These are phyloP conservation scores for Siphamia tubifer DNA, from an alignment of 2,113 vertebrate genomes.

Conservation along the genomic window DNA sequence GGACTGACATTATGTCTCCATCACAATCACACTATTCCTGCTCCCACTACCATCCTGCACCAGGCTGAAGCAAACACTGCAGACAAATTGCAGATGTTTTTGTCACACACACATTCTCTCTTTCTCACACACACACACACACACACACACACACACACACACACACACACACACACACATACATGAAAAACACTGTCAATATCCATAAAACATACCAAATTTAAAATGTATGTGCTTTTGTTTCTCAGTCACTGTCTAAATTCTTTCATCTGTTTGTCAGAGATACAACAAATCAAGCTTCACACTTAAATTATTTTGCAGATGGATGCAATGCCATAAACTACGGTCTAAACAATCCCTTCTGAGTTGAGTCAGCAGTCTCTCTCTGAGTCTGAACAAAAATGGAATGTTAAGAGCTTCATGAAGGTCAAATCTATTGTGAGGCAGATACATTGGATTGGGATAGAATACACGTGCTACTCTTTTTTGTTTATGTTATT, in stretches of 20 bases:
- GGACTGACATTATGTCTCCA: conserved; percentile 28
- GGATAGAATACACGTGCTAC: neutral
- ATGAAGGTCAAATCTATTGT: conserved; percentile 27
- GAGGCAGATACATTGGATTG: conserved; percentile 14
- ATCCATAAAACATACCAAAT: neutral
- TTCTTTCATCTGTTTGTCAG: neutral
- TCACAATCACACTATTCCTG: conserved; percentile 8
- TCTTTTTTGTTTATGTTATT: too few species aligned
- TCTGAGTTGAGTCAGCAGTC: conserved; percentile 45
- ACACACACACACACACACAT: neutral
- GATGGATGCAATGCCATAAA: conserved; percentile 8
- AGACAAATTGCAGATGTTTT: conserved; percentile 24
- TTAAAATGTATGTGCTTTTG: neutral
- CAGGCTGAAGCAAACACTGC: neutral
- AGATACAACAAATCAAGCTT: neutral
- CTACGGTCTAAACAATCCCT: conserved; percentile 15
- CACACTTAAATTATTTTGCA: neutral
- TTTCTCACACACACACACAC: neutral
- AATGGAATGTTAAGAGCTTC: conserved; percentile 46
- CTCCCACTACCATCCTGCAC: conserved; percentile 11
- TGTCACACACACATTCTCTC: too few species aligned
- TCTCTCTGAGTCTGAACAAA: conserved; percentile 20
- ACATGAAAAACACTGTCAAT: neutral
- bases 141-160: neutral
- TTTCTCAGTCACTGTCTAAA: neutral